Percentiles rank a stretch among this genome's conserved stretches.
Conservation (phyloP, 53 echinoderm and acorn worm species). For the Apostichopus leukothele region DNA sequence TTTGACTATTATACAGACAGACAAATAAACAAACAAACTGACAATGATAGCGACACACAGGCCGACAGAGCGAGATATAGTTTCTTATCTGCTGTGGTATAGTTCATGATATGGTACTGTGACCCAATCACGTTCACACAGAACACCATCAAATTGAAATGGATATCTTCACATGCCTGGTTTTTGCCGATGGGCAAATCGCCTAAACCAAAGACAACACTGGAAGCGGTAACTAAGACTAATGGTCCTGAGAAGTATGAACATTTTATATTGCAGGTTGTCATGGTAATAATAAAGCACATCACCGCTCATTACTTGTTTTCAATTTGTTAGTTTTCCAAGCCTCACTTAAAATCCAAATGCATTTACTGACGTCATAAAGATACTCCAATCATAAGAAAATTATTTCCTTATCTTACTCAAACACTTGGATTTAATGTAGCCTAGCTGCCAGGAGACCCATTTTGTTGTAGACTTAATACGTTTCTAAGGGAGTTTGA, state of each 20-base stretch:
- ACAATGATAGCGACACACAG: too few species aligned
- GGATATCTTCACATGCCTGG: too few species aligned
- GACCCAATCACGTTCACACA: too few species aligned
- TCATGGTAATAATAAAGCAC: background rate
- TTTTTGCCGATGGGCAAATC: too few species aligned
- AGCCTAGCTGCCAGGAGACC: background rate
- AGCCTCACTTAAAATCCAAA: background rate
- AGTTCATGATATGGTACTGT: too few species aligned
- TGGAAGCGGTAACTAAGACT: background rate
- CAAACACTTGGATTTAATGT: background rate
- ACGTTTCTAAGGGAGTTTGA: background rate
- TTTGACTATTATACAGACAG: too few species aligned
- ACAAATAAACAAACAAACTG: too few species aligned
- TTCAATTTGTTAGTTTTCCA: background rate
- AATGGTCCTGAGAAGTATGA: background rate
- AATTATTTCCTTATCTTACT: background rate
- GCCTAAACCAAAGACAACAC: too few species aligned
- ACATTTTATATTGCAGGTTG: background rate
- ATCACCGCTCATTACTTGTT: background rate
- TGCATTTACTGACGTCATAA: background rate
- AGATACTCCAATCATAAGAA: background rate
- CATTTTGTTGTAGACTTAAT: background rate
- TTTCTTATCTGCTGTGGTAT: too few species aligned
- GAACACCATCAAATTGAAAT: too few species aligned
- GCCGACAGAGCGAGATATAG: too few species aligned